phyloP scores from a whole-genome alignment of 2,797 vertebrate species.

The Sphaeramia orbicularis region DNA sequence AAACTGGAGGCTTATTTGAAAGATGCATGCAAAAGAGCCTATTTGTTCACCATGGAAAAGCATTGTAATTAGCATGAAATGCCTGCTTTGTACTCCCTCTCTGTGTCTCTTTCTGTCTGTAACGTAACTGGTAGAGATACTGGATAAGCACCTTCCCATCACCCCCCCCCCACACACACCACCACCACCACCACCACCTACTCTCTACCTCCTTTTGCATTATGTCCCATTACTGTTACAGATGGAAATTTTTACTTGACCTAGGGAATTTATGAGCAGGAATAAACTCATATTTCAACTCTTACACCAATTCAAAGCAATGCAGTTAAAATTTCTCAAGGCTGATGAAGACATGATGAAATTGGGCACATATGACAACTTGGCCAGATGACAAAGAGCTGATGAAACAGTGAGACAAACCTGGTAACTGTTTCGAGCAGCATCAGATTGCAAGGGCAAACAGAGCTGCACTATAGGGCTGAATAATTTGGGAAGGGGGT shows the following conservation, averaged over 20 bases:
- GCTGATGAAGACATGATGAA: conserved; percentile 85
- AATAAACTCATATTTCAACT: conserved; percentile 60
- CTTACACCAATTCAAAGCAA: conserved; percentile 67
- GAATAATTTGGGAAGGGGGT: conserved; percentile 59
- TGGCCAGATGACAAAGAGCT: conserved; percentile 82
- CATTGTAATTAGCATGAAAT: conserved; percentile 74
- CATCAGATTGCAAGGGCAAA: conserved; percentile 71
- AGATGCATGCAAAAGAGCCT: conserved; percentile 63
- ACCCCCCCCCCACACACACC: too few species aligned
- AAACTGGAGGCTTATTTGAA: conserved; percentile 67
- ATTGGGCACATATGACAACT: conserved; percentile 81
- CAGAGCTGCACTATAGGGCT: conserved; percentile 58
- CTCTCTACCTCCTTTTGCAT: conserved; percentile 61
- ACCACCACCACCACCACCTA: too few species aligned
- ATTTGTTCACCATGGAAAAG: conserved; percentile 66
- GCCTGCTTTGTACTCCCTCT: conserved; percentile 60
- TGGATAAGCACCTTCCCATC: conserved; percentile 67
- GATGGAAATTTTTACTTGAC: conserved; percentile 76
- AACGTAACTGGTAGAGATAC: conserved; percentile 64
- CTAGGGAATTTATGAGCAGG: conserved; percentile 68
- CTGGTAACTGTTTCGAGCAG: conserved; percentile 76
- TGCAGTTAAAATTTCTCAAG: conserved; percentile 66
- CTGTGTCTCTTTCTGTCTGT: conserved; percentile 31
- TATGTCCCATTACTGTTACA: conserved; percentile 78
- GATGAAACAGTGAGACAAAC: conserved; percentile 83